Evolutionary conservation across 2,113 vertebrate genomes (phyloP), one percentile per base, ranked within the genome.

Genomic region (Oryzias celebensis): DNA sequence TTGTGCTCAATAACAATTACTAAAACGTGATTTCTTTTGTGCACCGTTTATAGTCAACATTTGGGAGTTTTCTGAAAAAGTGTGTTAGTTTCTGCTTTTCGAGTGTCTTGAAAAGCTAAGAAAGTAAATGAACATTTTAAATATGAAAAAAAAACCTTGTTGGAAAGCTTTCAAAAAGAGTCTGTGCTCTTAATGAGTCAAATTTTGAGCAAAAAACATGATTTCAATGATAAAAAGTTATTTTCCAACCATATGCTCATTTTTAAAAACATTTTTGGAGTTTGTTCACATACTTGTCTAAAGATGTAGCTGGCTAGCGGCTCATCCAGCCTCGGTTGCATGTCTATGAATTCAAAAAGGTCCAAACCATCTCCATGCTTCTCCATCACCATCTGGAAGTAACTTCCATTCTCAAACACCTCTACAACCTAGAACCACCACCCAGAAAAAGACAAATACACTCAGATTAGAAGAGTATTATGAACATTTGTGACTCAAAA

Each of bases 361-460:
- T 98, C 96, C 66, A 99, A 75, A 26, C 94, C 95, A 1, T 92
- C 92, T 36, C 96, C 96, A 0, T 97, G 95, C 72, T 96, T 97
- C 87, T 98, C 95, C 96, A 98, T 98, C 65, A 98, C 96, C 73
- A 99, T 91, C 63, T 99, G 97, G 79, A 98, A 98, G 81, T 95
- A 98, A 5, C 41, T 79, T 16, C 91, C 91, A 66, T 98, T 98
- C 81, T 98, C 95, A 89, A 97, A 96, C 8, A 98, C 90, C 68
- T 95, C 93, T 75, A 97, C 62, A 24, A 98, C 90, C 95, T 98
- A 50, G 24, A 28, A 23, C 3, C 22, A 52, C 4, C 53, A 3
- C 41, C 52, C 43, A 52, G 23, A 62, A 62, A 17, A 10, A 10
- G 6, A 48, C 12, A 18, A 20, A n/a, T 18, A 48, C 8, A 20